Evolutionary conservation across 1,140 invertebrate species (phyloP), one percentile per base, ranked within the genome.

Genomic region (Trichonephila clavipes): DNA sequence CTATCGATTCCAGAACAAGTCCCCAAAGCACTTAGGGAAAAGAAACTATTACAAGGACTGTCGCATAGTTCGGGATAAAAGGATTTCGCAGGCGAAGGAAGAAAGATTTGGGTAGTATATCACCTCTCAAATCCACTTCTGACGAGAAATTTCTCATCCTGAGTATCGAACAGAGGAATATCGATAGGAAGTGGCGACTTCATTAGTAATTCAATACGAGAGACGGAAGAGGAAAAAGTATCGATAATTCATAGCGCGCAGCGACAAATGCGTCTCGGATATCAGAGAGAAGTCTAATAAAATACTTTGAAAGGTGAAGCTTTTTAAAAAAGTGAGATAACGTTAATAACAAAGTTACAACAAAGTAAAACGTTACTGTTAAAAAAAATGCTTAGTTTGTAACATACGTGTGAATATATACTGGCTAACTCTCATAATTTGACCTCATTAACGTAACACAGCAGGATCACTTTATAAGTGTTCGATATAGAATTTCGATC

Each of bases 151-250:
- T 64, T 64, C 34, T 77, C 72, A 40, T 77, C 72, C 66, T n/a
- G 51, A 61, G 10, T 72, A 89, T 89, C 66, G 87, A 72, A 51
- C 19, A 72, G 6, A 34, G 40, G 51, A 44, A 72, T 89, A 69
- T 89, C 87, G 66, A 89, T 72, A 72, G 59, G 58, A 62, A 40
- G 72, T 77, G 72, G 72, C 64, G 87, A 89, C 87, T 89, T 89
- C 87, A 89, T 89, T 89, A 89, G 87, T 61, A 89, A 89, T 89
- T 72, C 66, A 64, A 72, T 89, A 69, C 66, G 19, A 64, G 40
- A 59, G n/a, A 44, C 21, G n/a, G 64, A 34, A 0, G 8, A 28
- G 19, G 14, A 88, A 88, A 64, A 89, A 69, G 51, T 89, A 89
- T 89, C 87, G 87, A 89, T 89, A 89, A 89, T 69, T 89, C 59